Conservation (phyloP, 2,888 invertebrate species). For the Heteromyza rotundicornis region DNA sequence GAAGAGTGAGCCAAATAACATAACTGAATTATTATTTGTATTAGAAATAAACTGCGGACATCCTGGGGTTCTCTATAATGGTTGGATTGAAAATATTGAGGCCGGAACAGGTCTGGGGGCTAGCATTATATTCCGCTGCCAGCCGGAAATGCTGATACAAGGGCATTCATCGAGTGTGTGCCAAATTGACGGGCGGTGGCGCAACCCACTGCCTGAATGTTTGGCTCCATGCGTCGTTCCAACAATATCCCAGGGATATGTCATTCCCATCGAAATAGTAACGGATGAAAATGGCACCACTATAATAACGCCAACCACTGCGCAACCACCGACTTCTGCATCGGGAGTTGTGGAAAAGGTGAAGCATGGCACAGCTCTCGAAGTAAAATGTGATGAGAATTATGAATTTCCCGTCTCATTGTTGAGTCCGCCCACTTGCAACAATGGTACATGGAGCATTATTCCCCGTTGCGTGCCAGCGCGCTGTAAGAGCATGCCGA, state of each 20-base stretch:
- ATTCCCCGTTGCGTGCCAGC: constrained; percentile 86
- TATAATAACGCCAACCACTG: constrained; percentile 47
- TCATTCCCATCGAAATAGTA: constrained; percentile 67
- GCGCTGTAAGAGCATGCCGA: constrained; percentile 83
- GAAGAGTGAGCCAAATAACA: background rate
- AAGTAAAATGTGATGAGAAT: constrained; percentile 82
- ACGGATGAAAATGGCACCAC: constrained; percentile 59
- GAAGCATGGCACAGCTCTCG: constrained; percentile 72
- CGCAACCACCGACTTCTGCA: constrained; percentile 46
- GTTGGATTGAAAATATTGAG: constrained; percentile 91
- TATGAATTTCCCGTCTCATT: constrained; percentile 83
- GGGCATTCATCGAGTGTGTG: constrained; percentile 91
- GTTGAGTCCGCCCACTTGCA: constrained; percentile 80
- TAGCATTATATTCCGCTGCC: constrained; percentile 90
- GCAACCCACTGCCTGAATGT: constrained; percentile 90
- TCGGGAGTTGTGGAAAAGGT: constrained; percentile 64
- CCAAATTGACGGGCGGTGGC: constrained; percentile 93
- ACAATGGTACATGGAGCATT: constrained; percentile 95
- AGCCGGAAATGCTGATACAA: constrained; percentile 88
- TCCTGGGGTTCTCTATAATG: constrained; percentile 93
- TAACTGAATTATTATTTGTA: constrained; percentile 15
- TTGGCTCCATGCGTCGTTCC: constrained; percentile 94
- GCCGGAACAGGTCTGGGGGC: constrained; percentile 89
- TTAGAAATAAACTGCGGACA: constrained; percentile 96
- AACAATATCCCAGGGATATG: constrained; percentile 79